Conservation (phyloP, 2,797 vertebrate genomes). For the Pantherophis alleghaniensis region DNA sequence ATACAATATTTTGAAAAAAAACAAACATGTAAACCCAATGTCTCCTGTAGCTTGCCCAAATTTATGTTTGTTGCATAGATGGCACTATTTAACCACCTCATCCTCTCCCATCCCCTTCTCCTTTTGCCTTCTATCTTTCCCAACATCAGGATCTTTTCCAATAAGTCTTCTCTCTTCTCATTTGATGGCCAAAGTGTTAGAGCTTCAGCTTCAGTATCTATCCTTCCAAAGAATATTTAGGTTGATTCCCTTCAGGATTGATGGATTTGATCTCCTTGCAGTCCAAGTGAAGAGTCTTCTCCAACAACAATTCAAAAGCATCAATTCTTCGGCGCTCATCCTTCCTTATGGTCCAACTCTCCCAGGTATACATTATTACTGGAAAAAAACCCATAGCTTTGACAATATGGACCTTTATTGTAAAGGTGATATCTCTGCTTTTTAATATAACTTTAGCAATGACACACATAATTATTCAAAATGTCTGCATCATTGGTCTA, state of each 20-base stretch:
- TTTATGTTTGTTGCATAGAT: not conserved
- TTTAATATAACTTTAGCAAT: not conserved
- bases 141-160: too few species aligned
- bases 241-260: too few species aligned
- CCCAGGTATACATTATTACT: not conserved
- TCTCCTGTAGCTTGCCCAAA: not conserved
- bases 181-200: too few species aligned
- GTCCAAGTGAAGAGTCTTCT: too few species aligned
- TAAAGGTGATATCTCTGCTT: not conserved
- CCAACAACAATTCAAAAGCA: too few species aligned
- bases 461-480: not conserved
- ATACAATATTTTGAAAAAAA: not conserved
- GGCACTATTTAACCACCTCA: not conserved
- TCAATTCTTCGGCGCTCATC: accelerated
- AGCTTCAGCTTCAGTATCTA: too few species aligned
- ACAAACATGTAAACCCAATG: too few species aligned
- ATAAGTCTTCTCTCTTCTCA: too few species aligned
- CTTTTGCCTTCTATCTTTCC: not conserved
- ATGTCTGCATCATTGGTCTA: not conserved
- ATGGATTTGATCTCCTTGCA: too few species aligned
- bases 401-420: not conserved
- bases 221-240: too few species aligned
- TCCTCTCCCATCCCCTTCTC: not conserved
- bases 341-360: not conserved
- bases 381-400: not conserved